Evolutionary conservation across 2,797 vertebrate genomes (phyloP).

Genomic region (Bradypus variegatus): DNA sequence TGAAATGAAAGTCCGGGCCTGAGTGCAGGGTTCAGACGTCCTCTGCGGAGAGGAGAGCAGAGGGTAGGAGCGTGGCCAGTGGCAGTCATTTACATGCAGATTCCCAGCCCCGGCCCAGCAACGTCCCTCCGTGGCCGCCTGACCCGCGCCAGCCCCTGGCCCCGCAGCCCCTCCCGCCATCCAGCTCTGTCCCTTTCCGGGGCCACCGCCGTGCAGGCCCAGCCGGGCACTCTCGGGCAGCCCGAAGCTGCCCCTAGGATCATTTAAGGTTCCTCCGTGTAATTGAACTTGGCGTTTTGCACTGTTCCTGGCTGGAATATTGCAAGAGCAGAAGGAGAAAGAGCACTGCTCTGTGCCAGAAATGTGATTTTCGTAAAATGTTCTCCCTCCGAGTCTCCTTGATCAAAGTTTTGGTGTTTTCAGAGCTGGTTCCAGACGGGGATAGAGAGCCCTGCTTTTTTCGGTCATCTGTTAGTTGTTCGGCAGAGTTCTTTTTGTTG

Average conservation of each 20-base stretch:
- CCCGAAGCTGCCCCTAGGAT: background rate
- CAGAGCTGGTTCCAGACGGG: background rate
- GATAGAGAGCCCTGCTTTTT: background rate
- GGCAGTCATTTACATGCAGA: background rate
- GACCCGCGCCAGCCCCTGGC: rapidly evolving
- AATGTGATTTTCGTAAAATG: rapidly evolving
- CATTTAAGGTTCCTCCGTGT: rapidly evolving
- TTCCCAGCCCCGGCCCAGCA: rapidly evolving
- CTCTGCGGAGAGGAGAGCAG: no score
- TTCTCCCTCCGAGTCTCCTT: rapidly evolving
- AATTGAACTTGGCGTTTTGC: rapidly evolving
- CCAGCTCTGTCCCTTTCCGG: background rate
- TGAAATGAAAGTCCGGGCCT: no score
- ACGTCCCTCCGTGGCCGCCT: background rate
- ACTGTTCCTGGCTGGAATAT: background rate
- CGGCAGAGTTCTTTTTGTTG: constrained; percentile 53
- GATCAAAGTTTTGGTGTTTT: background rate
- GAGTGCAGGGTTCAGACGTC: rapidly evolving
- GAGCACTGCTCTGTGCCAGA: background rate
- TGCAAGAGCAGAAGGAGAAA: background rate
- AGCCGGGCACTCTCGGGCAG: background rate
- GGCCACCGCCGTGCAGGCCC: background rate
- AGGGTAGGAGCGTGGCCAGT: background rate
- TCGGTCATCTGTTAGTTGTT: constrained; percentile 43
- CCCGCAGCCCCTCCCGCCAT: background rate